Evolutionary conservation across 2,888 invertebrate species (phyloP).

Genomic region (Drosophila paracracens): DNA sequence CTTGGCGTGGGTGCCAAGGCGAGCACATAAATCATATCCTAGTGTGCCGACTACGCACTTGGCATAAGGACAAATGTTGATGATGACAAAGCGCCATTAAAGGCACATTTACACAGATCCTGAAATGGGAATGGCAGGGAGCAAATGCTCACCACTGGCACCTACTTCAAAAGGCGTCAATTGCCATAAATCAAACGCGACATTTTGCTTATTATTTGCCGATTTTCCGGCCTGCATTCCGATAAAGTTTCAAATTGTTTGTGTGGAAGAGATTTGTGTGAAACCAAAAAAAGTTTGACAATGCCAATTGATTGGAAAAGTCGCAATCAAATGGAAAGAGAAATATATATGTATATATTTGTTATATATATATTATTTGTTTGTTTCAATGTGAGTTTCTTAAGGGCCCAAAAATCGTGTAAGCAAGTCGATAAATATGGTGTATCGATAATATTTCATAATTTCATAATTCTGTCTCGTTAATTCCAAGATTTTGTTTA

Average conservation of each 20-base stretch:
- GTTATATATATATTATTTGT: background rate
- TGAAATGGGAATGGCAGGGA: background rate
- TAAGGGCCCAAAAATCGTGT: background rate
- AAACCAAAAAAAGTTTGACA: conserved; percentile 30
- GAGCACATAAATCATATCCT: conserved; percentile 70
- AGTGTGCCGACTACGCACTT: conserved; percentile 65
- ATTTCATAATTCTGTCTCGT: background rate
- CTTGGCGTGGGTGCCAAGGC: conserved; percentile 56
- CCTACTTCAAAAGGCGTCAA: conserved; percentile 59
- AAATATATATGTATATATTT: background rate
- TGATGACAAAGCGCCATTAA: conserved; percentile 83
- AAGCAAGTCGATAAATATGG: background rate
- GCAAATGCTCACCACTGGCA: conserved; percentile 18
- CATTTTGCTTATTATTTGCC: conserved; percentile 77
- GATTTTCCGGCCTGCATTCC: conserved; percentile 52
- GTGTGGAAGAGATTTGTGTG: conserved; percentile 53
- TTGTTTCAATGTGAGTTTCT: background rate
- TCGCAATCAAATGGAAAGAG: conserved; percentile 15
- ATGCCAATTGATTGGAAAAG: conserved; percentile 52
- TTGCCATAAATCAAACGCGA: conserved; percentile 78
- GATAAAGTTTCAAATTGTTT: conserved; percentile 40
- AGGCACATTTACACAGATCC: conserved; percentile 77
- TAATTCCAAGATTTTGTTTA: background rate
- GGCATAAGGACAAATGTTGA: conserved; percentile 80
- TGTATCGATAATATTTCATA: background rate